These are phyloP conservation scores for Drosophila littoralis DNA, from an alignment of 1,140 invertebrate genomes.

Conservation along the genomic window DNA sequence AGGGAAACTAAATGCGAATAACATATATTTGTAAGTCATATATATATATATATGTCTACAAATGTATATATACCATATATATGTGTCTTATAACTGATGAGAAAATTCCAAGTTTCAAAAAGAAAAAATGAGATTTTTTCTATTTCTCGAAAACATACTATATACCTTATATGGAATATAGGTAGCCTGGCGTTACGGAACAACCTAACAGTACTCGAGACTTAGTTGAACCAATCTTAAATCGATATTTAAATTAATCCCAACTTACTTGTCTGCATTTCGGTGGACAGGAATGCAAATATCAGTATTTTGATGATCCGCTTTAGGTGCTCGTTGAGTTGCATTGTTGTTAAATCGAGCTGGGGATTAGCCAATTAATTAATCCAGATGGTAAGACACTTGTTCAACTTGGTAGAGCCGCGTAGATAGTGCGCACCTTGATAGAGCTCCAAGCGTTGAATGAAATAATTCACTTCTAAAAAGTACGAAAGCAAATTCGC, in stretches of 20 bases:
- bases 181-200: no score
- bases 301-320: constrained; percentile 71
- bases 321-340: constrained; percentile 62
- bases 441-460: constrained; percentile 58
- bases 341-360: constrained; percentile 44
- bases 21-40: no score
- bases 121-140: no score
- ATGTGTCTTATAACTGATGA: no score
- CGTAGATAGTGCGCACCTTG: constrained; percentile 47
- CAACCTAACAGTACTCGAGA: no score
- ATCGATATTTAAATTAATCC: background rate
- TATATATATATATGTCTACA: no score
- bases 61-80: no score
- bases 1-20: no score
- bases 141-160: no score
- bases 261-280: constrained; percentile 80
- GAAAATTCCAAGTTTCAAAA: no score
- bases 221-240: background rate
- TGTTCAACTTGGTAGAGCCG: background rate
- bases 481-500: constrained; percentile 69
- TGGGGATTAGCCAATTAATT: background rate
- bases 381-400: background rate
- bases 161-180: no score
- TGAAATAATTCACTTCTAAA: constrained; percentile 66
- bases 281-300: constrained; percentile 76